phyloP scores from a whole-genome alignment of 2,888 invertebrate species.

The Lochmaea crataegi region DNA sequence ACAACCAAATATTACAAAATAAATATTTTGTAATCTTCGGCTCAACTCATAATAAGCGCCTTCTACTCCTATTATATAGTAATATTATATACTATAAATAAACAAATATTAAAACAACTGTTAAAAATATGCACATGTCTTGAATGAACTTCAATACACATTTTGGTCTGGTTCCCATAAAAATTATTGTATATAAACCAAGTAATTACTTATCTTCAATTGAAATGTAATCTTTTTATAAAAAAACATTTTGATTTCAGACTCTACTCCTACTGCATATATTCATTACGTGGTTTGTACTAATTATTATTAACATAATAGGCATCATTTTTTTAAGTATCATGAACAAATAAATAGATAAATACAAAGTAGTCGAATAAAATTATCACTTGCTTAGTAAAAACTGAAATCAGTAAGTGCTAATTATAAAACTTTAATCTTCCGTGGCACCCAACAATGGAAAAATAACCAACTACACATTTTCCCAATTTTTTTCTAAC shows the following conservation, averaged over 20 bases:
- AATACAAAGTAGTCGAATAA: slow-evolving; percentile 11
- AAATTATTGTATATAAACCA: too few relatives aligned
- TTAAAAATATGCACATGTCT: neutral
- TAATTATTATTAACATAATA: neutral
- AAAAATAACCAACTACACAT: slow-evolving; percentile 15
- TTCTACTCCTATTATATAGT: too few relatives aligned
- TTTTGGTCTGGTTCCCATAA: neutral
- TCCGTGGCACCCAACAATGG: slow-evolving; percentile 29
- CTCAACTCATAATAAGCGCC: too few relatives aligned
- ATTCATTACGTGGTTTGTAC: neutral
- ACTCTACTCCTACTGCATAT: neutral
- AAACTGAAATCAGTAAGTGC: slow-evolving; percentile 16
- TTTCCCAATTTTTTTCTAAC: neutral
- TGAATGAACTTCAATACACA: neutral
- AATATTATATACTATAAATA: neutral
- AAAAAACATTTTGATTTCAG: too few relatives aligned
- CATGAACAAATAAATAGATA: slow-evolving; percentile 11
- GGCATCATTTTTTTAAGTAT: neutral
- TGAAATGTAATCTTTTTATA: too few relatives aligned
- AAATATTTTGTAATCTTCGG: too few relatives aligned
- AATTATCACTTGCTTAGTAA: slow-evolving; percentile 22
- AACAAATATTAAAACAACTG: neutral
- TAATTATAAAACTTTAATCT: slow-evolving; percentile 23
- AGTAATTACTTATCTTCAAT: too few relatives aligned
- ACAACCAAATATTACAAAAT: too few relatives aligned